These are phyloP conservation scores for Zhuqinia jingwanae DNA, from an alignment of 2,888 invertebrate genomes.

Conservation along the genomic window DNA sequence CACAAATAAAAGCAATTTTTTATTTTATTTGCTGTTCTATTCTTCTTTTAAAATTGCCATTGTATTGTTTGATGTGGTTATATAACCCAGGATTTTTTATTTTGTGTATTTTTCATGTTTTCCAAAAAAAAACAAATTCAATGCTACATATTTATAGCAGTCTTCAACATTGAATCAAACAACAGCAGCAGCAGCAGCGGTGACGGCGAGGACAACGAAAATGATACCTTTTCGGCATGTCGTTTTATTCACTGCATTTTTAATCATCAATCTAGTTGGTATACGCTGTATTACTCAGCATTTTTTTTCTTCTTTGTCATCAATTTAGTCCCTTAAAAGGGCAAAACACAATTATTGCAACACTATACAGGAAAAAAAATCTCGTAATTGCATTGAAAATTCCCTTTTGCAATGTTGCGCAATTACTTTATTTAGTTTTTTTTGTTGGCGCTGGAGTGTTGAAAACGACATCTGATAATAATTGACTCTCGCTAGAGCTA, in stretches of 20 bases:
- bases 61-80: too few relatives aligned
- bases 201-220: not conserved
- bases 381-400: too few relatives aligned
- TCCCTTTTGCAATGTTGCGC: not conserved
- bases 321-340: conserved; percentile 20
- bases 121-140: too few relatives aligned
- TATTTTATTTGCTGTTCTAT: too few relatives aligned
- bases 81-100: too few relatives aligned
- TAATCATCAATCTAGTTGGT: not conserved
- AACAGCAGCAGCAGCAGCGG: too few relatives aligned
- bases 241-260: not conserved
- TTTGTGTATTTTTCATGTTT: too few relatives aligned
- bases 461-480: not conserved
- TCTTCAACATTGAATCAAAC: too few relatives aligned
- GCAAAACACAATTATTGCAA: conserved; percentile 26
- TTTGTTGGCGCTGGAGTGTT: not conserved
- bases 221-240: not conserved
- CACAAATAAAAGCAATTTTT: too few relatives aligned
- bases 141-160: too few relatives aligned
- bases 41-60: too few relatives aligned
- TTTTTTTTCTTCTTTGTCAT: not conserved
- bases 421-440: not conserved
- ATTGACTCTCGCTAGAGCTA: not conserved
- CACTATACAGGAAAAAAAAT: not conserved
- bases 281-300: not conserved